These are phyloP conservation scores for Setipinna tenuifilis DNA, from an alignment of 2,797 vertebrate species.

Conservation along the genomic window DNA sequence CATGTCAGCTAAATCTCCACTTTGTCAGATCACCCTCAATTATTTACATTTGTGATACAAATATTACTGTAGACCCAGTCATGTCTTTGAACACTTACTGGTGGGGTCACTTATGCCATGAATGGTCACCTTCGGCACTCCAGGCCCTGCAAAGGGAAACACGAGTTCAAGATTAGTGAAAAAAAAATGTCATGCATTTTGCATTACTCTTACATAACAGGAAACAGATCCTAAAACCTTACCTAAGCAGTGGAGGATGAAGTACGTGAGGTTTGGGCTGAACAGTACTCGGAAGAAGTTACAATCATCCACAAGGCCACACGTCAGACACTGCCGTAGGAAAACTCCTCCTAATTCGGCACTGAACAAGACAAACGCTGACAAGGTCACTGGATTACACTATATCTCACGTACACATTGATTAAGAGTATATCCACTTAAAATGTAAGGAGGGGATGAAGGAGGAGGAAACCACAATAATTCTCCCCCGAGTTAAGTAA, in stretches of 20 bases:
- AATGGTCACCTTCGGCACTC: slow-evolving; percentile 79
- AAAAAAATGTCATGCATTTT: neutral
- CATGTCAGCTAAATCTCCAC: neutral
- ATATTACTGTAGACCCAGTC: neutral
- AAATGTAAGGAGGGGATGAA: neutral
- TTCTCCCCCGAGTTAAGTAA: neutral
- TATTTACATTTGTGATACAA: neutral
- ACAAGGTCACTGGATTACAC: slow-evolving; percentile 38
- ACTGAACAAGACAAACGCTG: slow-evolving; percentile 54
- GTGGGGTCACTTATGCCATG: slow-evolving; percentile 77
- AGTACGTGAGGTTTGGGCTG: slow-evolving; percentile 78
- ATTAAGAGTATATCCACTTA: neutral
- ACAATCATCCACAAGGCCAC: slow-evolving; percentile 76
- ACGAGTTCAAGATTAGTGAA: neutral
- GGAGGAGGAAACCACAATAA: neutral
- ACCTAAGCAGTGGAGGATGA: slow-evolving; percentile 82
- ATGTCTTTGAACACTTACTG: slow-evolving; percentile 68
- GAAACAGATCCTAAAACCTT: neutral
- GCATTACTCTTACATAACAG: neutral
- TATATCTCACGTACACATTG: neutral
- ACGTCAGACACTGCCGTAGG: slow-evolving; percentile 78
- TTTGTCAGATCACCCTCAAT: neutral
- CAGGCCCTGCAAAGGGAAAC: slow-evolving; percentile 70
- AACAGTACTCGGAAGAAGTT: slow-evolving; percentile 77
- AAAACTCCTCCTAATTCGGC: slow-evolving; percentile 78